Evolutionary conservation across 2,797 vertebrate genomes (phyloP), one percentile per base, ranked within the genome.

Genomic region (Chromis chromis): DNA sequence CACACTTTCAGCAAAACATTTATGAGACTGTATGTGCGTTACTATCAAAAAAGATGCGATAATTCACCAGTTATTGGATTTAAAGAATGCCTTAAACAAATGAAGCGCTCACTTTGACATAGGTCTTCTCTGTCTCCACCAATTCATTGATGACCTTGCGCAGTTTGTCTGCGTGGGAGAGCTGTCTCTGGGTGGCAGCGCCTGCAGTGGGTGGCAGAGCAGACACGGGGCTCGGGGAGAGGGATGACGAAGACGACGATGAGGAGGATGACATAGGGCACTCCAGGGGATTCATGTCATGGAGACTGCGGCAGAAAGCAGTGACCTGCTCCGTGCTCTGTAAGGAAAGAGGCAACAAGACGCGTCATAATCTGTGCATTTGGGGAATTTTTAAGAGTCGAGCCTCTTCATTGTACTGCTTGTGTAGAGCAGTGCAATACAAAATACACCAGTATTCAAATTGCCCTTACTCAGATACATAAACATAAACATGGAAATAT

Each of bases 91-190:
- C 24, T 33, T 2, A 19, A 48, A 31, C n/a, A 53, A 24, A n/a
- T 50, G 5, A 21, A 40, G 42, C 3, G 21, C 17, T 79, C 44
- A 99, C 98, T 89, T 99, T 99, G 84, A 98, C 98, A 0, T 99
- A 99, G 54, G 98, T 98, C 88, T 96, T 96, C 81, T 99, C 98
- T 0, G 98, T 99, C 92, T 98, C 96, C 66, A 99, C 96, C 11
- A 99, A 94, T 84, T 99, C 98, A 12, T 93, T 96, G 93, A 99
- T 98, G 74, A 99, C 97, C 83, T 99, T 99, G 79, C 98, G 96
- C 48, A 99, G 94, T 83, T 99, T 99, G 91, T 99, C 98, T 0
- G 97, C 96, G 0, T 99, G 96, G 0, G 98, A 97, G 56, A 99
- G 96, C 68, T 98, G 97, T 25, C 96, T 94, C 81, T 95, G 95